These are phyloP conservation scores for Notothenia coriiceps DNA, from an alignment of 2,113 vertebrate genomes.

Conservation along the genomic window DNA sequence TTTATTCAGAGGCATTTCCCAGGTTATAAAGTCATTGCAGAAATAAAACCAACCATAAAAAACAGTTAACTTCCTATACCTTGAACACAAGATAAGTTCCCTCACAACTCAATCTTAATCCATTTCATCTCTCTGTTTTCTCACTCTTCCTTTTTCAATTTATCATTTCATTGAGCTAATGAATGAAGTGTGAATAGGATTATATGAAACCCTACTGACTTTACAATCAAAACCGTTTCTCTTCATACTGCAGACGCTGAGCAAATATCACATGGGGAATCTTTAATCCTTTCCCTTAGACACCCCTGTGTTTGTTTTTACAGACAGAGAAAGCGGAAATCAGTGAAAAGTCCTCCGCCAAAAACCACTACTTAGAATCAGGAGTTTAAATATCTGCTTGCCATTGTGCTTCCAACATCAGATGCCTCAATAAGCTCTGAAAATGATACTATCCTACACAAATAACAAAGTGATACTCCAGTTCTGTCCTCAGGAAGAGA, in stretches of 20 bases:
- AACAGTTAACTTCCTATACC: not conserved
- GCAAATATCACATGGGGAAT: conserved; percentile 8
- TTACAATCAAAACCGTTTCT: conserved; percentile 12
- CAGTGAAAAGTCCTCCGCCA: conserved; percentile 13
- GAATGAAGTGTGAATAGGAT: conserved; percentile 33
- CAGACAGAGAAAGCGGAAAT: not conserved
- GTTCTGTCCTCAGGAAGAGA: not conserved
- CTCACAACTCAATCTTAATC: not conserved
- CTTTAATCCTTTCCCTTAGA: conserved; percentile 13
- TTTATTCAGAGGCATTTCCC: not conserved
- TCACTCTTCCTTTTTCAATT: not conserved
- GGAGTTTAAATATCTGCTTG: conserved; percentile 32
- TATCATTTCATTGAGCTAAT: conserved; percentile 4
- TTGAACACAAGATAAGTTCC: not conserved
- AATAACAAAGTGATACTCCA: conserved; percentile 19
- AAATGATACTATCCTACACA: not conserved
- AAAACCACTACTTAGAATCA: conserved; percentile 32
- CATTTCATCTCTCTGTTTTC: not conserved
- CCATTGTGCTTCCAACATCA: conserved; percentile 12
- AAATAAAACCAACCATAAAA: not conserved
- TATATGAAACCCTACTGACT: conserved; percentile 6
- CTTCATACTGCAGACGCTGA: not conserved
- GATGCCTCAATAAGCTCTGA: conserved; percentile 11
- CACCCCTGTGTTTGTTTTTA: conserved; percentile 42
- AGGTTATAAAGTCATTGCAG: not conserved